Evolutionary conservation across 1,140 invertebrate species (phyloP).

Genomic region (Drosophila pachea): DNA sequence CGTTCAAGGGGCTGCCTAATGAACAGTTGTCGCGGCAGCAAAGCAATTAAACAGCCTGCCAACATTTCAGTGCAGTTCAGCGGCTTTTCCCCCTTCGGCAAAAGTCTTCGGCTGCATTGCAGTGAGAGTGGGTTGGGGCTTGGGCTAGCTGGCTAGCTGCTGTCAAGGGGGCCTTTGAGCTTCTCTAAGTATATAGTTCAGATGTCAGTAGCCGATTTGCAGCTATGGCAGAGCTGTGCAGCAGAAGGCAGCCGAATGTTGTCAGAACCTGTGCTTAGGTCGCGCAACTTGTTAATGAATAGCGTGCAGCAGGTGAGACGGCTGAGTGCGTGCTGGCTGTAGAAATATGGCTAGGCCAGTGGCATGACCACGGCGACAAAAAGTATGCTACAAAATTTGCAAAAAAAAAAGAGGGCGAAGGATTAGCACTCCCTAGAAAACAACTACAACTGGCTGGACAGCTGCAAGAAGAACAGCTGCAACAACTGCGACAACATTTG

Average conservation of each 20-base stretch:
- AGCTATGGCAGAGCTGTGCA: constrained; percentile 56
- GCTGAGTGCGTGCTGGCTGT: constrained; percentile 7
- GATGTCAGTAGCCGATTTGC: constrained; percentile 59
- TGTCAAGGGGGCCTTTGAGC: neutral
- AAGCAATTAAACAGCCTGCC: constrained; percentile 66
- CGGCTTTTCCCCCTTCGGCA: constrained; percentile 44
- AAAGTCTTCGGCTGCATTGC: constrained; percentile 17
- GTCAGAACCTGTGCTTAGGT: constrained; percentile 35
- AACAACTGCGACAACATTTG: constrained; percentile 6
- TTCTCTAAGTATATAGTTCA: constrained; percentile 42
- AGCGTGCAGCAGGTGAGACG: neutral
- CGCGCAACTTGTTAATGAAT: constrained; percentile 23
- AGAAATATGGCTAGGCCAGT: constrained; percentile 40
- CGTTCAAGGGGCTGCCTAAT: constrained; percentile 36
- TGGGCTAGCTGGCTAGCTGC: too few species aligned
- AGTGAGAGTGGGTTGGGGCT: neutral
- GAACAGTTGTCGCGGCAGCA: constrained; percentile 52
- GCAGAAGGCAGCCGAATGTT: constrained; percentile 44
- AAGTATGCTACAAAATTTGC: constrained; percentile 16
- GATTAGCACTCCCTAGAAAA: too few species aligned
- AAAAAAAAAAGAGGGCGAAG: constrained; percentile 63
- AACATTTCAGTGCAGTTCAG: constrained; percentile 40
- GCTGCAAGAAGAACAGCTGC: neutral
- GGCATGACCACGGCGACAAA: constrained; percentile 21
- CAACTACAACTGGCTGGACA: constrained; percentile 11